phyloP scores from a whole-genome alignment of 2,797 vertebrate species.

The Schizopygopsis pylzovi region DNA sequence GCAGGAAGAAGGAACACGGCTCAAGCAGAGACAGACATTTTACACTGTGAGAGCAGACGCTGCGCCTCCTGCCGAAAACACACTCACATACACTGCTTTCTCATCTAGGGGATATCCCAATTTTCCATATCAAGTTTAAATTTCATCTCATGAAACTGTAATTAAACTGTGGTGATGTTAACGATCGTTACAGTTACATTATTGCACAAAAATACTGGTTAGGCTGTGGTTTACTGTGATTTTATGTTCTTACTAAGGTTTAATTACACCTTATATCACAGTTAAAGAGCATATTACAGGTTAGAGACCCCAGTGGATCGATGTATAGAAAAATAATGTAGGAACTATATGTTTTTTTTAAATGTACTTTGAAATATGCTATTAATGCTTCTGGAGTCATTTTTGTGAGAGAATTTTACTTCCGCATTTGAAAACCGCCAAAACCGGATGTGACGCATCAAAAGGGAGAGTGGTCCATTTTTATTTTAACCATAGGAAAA shows the following conservation, averaged over 20 bases:
- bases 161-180: background rate
- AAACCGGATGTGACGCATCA: too few species aligned
- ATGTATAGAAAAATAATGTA: too few species aligned
- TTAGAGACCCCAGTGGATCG: too few species aligned
- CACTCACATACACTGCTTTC: constrained; percentile 12
- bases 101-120: constrained; percentile 45
- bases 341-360: too few species aligned
- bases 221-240: background rate
- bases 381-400: too few species aligned
- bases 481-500: too few species aligned
- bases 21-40: constrained; percentile 46
- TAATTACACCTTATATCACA: background rate
- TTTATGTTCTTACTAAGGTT: background rate
- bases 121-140: constrained; percentile 13
- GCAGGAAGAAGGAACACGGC: constrained; percentile 73
- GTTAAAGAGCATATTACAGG: too few species aligned
- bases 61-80: constrained; percentile 36
- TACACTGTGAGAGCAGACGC: background rate
- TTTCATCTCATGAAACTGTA: background rate
- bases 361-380: too few species aligned
- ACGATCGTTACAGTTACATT: background rate
- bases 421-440: too few species aligned
- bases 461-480: too few species aligned
- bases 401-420: too few species aligned
- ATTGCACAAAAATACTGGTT: background rate